phyloP scores from a whole-genome alignment of 2,888 invertebrate genomes.

The Ariolimax columbianus region DNA sequence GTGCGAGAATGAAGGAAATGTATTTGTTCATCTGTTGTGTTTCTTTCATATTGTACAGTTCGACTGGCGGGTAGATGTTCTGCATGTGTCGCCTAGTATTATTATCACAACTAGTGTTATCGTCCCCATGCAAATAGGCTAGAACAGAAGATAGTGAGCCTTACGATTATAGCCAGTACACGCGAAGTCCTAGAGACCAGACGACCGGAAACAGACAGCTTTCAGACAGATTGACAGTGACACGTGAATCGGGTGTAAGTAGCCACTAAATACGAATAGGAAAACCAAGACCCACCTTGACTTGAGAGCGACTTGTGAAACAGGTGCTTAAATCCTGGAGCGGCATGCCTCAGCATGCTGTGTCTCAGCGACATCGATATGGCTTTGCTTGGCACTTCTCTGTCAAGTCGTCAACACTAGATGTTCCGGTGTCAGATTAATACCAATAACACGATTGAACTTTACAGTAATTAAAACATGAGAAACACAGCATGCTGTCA shows the following conservation, averaged over 20 bases:
- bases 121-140: too few relatives aligned
- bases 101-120: too few relatives aligned
- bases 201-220: background rate
- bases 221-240: background rate
- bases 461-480: background rate
- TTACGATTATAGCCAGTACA: background rate
- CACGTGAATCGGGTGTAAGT: background rate
- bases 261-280: background rate
- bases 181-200: background rate
- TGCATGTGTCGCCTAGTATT: too few relatives aligned
- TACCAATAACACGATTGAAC: background rate
- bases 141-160: too few relatives aligned
- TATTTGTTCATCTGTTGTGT: background rate
- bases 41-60: too few relatives aligned
- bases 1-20: background rate
- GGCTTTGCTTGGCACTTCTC: background rate
- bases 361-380: constrained; percentile 34
- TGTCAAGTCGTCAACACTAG: background rate
- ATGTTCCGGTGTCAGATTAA: background rate
- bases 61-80: too few relatives aligned
- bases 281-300: constrained; percentile 19
- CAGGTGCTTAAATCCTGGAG: constrained; percentile 43
- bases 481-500: background rate
- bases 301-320: constrained; percentile 37
- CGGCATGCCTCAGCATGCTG: constrained; percentile 46